These are phyloP conservation scores for Drosophila quinaria DNA, from an alignment of 2,888 invertebrate species.

Conservation along the genomic window DNA sequence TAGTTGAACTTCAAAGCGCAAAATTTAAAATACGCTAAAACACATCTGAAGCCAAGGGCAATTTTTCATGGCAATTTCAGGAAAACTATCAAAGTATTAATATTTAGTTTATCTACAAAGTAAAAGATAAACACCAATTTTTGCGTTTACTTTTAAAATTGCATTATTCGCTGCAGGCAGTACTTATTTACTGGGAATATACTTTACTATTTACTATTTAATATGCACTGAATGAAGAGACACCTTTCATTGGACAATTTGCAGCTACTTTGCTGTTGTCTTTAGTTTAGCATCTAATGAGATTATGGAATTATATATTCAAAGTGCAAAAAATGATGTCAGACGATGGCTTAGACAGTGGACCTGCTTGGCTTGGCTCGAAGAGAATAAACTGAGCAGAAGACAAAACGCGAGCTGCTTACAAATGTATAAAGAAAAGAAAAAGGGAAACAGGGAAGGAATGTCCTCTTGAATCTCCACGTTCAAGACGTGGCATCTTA, in stretches of 20 bases:
- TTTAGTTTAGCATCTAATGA: slow-evolving; percentile 65
- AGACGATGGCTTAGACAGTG: slow-evolving; percentile 51
- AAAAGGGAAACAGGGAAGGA: not conserved
- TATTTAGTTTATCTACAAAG: slow-evolving; percentile 4
- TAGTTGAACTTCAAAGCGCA: not conserved
- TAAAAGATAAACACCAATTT: slow-evolving; percentile 1
- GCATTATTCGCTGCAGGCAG: slow-evolving; percentile 4
- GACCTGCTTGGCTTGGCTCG: slow-evolving; percentile 10
- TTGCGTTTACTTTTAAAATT: slow-evolving; percentile 15
- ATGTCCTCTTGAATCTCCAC: slow-evolving; percentile 39
- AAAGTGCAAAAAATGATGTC: slow-evolving; percentile 71
- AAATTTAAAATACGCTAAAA: not conserved
- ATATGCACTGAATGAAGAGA: slow-evolving; percentile 32
- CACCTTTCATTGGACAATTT: slow-evolving; percentile 38
- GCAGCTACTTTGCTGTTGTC: slow-evolving; percentile 49
- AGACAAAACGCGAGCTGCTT: slow-evolving; percentile 71
- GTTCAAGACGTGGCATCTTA: slow-evolving; percentile 56
- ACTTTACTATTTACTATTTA: slow-evolving; percentile 27
- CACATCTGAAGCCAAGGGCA: not conserved
- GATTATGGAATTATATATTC: slow-evolving; percentile 82
- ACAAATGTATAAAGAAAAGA: slow-evolving; percentile 55
- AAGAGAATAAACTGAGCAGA: slow-evolving; percentile 51
- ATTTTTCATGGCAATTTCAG: not conserved
- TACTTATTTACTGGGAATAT: slow-evolving; percentile 1
- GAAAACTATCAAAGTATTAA: not conserved